Evolutionary conservation across 2,888 invertebrate species (phyloP).

Genomic region (Bugula neritina): DNA sequence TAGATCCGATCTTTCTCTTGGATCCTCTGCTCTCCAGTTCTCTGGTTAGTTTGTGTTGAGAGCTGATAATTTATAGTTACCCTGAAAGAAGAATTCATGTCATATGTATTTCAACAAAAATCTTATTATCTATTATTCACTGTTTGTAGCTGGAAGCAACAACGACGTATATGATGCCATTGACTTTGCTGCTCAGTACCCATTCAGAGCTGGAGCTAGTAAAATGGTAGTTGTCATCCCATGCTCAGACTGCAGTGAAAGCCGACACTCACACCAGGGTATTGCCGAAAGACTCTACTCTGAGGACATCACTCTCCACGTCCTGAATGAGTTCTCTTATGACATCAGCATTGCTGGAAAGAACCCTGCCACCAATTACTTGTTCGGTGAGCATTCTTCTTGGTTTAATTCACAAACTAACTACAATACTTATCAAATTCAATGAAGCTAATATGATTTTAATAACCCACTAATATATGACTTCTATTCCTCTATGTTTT

Average conservation of each 20-base stretch:
- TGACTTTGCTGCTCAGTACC: conserved; percentile 61
- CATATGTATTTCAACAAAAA: too few species aligned
- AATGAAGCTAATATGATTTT: not conserved
- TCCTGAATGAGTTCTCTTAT: conserved; percentile 37
- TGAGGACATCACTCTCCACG: conserved; percentile 57
- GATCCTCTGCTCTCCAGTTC: conserved; percentile 20
- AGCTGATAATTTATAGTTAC: too few species aligned
- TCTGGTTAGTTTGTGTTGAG: too few species aligned
- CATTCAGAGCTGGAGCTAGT: conserved; percentile 76
- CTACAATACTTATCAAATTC: not conserved
- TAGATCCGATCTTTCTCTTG: not conserved
- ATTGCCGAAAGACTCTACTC: conserved; percentile 65
- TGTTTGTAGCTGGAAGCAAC: conserved; percentile 23
- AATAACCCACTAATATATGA: not conserved
- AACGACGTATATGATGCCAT: conserved; percentile 59
- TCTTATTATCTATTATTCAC: too few species aligned
- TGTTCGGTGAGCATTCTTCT: conserved; percentile 58
- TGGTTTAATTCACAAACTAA: not conserved
- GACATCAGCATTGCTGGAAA: conserved; percentile 32
- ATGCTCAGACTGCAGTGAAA: conserved; percentile 67
- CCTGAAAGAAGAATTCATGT: too few species aligned
- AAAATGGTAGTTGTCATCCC: conserved; percentile 75
- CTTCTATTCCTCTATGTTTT: conserved; percentile 60
- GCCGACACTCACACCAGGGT: conserved; percentile 48
- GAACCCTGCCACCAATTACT: conserved; percentile 60